Base-by-base conservation (phyloP, 2,797 vertebrate genomes). In the Aplochiton taeniatus region DNA sequence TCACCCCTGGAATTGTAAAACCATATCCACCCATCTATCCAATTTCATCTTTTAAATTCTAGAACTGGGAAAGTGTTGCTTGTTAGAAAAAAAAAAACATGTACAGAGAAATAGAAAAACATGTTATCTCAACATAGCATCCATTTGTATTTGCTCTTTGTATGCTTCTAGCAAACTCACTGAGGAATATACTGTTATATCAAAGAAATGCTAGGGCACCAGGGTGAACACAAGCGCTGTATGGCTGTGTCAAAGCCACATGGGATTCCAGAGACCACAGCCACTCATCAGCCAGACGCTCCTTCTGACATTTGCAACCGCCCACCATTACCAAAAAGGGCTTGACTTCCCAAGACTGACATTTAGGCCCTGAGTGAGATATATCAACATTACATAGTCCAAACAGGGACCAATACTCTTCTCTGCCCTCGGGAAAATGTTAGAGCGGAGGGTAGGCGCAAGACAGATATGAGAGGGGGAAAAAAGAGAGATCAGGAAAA, bases 241-340 rank as follows among this genome's bases (percentile, higher is more conserved):
- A 18, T 57, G 68, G 51, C 74, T 18, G 46, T 49, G 66, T 70
- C 64, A 68, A 71, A 76, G 65, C 59, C 61, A 19, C 8, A 60
- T 16, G 72, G 63, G 68, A 63, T 68, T 63, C 69, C 67, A 77
- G 61, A 79, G 61, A 79, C 74, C 78, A 85, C 70, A 82, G 66
- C 73, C 79, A 72, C 74, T 83, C 84, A 87, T 86, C 84, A 83
- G 70, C 74, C 49, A 54, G 83, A 75, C 75, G 83, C 82, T 85
- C 79, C 73, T 71, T 74, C 64, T 93, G 90, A 90, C 89, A 93
- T 91, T 92, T 91, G 86, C 84, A 85, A 86, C 88, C 84, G 77
- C 73, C 78, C 64, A 81, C 78, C 78, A 90, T 88, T 86, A 88
- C 77, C 83, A 58, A 82, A 85, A 86, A 87, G 88, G 86, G 80